phyloP scores from a whole-genome alignment of 2,113 vertebrate species.

The Apus apus region DNA sequence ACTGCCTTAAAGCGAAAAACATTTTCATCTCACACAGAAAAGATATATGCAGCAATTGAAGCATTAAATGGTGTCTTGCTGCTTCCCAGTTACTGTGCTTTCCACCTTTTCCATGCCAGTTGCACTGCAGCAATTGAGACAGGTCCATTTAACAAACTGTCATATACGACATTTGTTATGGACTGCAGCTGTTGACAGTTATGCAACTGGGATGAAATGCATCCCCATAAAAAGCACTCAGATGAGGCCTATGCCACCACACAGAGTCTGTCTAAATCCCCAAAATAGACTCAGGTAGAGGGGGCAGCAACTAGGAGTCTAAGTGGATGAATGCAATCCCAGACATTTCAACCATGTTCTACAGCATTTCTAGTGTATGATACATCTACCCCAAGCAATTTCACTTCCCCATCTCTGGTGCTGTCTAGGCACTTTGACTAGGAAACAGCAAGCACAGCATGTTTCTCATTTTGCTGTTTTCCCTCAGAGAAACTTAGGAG shows the following conservation, averaged over 20 bases:
- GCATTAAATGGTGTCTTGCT: neutral
- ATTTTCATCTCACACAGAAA: neutral
- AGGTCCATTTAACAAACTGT: neutral
- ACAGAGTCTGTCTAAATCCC: neutral
- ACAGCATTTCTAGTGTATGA: neutral
- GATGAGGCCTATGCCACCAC: neutral
- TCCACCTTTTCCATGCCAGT: neutral
- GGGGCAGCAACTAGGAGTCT: neutral
- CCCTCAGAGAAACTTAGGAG: neutral
- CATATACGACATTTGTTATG: neutral
- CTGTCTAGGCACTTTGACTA: neutral
- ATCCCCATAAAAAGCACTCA: slow-evolving; percentile 1
- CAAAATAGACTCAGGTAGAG: neutral
- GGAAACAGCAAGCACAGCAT: neutral
- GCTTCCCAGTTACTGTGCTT: neutral
- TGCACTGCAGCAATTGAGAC: neutral
- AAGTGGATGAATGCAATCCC: fast-evolving
- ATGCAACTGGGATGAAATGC: slow-evolving; percentile 1
- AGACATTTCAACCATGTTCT: neutral
- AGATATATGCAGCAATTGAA: neutral
- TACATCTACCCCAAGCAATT: neutral
- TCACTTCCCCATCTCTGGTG: slow-evolving; percentile 19
- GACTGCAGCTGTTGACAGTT: slow-evolving; percentile 28
- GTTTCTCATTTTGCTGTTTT: neutral
- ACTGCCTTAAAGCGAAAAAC: neutral